phyloP scores from a whole-genome alignment of 2,113 vertebrate genomes.

The Hippolais icterina region DNA sequence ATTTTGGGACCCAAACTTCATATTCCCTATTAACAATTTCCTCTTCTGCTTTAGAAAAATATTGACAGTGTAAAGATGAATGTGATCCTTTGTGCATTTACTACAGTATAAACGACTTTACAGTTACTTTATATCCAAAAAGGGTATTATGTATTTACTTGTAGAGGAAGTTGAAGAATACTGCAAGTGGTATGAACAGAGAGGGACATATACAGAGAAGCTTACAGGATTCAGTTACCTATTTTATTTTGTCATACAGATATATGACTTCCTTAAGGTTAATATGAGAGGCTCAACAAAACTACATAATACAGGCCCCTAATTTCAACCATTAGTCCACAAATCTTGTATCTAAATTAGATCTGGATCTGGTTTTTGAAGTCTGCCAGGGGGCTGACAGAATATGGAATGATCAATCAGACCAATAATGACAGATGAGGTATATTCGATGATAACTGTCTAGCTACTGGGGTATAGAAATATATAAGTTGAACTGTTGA shows the following conservation, averaged over 20 bases:
- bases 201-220: neutral
- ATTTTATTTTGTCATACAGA: neutral
- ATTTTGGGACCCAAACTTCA: conserved; percentile 43
- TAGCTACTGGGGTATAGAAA: neutral
- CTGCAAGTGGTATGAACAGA: neutral
- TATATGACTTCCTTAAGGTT: neutral
- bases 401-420: neutral
- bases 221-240: neutral
- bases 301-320: neutral
- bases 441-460: neutral
- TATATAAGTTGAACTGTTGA: neutral
- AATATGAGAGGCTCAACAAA: neutral
- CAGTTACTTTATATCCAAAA: neutral
- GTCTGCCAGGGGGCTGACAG: neutral
- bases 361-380: neutral
- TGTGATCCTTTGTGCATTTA: neutral
- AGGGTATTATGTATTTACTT: neutral
- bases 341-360: neutral
- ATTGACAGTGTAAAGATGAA: conserved; percentile 14
- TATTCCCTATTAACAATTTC: conserved; percentile 37
- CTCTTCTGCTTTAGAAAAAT: conserved; percentile 35
- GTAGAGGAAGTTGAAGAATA: neutral
- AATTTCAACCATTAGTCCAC: neutral
- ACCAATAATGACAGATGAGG: neutral
- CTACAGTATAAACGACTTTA: neutral